phyloP scores from a whole-genome alignment of 2,797 vertebrate genomes.

The Alectoris magna region DNA sequence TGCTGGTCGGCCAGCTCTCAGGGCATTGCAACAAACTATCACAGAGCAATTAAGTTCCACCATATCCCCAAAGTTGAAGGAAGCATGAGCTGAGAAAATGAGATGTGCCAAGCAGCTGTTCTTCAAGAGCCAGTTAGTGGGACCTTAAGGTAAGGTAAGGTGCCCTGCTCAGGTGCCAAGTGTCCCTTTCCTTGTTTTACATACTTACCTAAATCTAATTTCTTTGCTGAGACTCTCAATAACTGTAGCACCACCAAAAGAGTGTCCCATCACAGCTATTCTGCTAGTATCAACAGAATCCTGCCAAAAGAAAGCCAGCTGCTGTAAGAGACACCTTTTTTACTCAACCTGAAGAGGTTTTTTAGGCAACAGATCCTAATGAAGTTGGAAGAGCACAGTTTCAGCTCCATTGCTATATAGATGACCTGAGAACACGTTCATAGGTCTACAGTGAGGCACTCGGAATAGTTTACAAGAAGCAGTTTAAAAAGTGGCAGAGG shows the following conservation, averaged over 20 bases:
- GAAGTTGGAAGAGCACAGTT: background rate
- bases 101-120: background rate
- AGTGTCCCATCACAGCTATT: slow-evolving; percentile 91
- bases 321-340: slow-evolving; percentile 16
- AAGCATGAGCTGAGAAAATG: background rate
- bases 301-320: slow-evolving; percentile 77
- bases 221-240: slow-evolving; percentile 92
- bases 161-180: background rate
- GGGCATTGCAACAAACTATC: background rate
- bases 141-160: background rate
- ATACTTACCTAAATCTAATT: slow-evolving; percentile 88
- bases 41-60: background rate
- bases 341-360: background rate
- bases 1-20: background rate
- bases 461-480: background rate
- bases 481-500: slow-evolving; percentile 11
- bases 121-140: background rate
- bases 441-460: background rate
- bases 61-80: background rate
- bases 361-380: background rate
- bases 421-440: background rate
- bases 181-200: slow-evolving; percentile 13
- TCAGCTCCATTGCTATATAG: background rate
- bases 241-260: slow-evolving; percentile 93
- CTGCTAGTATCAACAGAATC: slow-evolving; percentile 88